Evolutionary conservation across 2,113 vertebrate species (phyloP).

Genomic region (Chamaetylas fuelleborni): DNA sequence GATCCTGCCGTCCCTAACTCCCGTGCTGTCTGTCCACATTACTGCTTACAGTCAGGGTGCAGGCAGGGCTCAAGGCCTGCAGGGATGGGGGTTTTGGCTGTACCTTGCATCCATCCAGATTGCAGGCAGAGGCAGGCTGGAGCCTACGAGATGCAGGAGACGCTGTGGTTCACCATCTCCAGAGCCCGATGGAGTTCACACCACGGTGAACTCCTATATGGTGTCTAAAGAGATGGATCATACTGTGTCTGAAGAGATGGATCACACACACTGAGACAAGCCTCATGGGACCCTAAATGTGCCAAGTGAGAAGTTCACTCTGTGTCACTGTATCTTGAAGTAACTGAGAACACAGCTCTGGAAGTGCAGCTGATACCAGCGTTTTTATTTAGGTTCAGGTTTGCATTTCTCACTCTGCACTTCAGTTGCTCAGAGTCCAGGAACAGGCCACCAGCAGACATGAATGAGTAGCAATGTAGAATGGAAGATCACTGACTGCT

Average conservation of each 20-base stretch:
- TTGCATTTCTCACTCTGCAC: background rate
- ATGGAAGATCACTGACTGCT: background rate
- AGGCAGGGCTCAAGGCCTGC: background rate
- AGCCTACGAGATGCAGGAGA: background rate
- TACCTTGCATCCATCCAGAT: background rate
- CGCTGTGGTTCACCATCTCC: accelerated
- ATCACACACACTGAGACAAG: background rate
- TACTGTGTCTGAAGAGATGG: background rate
- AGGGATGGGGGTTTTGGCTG: background rate
- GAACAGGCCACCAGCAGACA: background rate
- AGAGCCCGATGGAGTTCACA: background rate
- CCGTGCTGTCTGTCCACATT: background rate
- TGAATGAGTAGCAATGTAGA: background rate
- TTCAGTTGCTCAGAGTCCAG: background rate
- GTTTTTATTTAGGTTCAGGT: background rate
- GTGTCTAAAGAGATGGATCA: background rate
- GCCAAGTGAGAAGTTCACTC: background rate
- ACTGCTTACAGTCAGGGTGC: background rate
- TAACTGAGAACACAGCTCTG: background rate
- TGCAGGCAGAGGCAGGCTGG: background rate
- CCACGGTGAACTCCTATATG: accelerated
- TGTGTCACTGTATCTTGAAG: background rate
- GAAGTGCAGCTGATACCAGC: background rate
- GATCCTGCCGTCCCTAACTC: accelerated
- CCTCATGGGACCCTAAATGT: background rate